Conservation (phyloP, 2,888 invertebrate genomes). For the Scaptomyza reducta region DNA sequence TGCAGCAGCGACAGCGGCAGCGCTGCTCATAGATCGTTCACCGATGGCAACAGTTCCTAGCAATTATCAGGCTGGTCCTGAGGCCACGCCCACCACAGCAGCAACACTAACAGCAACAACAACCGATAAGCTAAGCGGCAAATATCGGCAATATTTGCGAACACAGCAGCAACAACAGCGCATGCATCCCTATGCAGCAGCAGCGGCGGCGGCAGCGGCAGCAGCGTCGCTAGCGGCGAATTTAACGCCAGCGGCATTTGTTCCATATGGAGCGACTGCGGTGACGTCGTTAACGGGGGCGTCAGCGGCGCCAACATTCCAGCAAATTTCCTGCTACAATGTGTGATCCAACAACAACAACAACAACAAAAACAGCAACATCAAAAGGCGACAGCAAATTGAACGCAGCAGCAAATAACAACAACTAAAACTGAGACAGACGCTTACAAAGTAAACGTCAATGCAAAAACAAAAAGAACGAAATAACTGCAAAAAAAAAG, state of each 20-base stretch:
- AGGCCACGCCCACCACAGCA: conserved; percentile 79
- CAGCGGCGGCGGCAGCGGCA: conserved; percentile 67
- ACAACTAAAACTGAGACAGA: conserved; percentile 65
- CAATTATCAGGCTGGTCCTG: conserved; percentile 85
- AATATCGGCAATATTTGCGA: conserved; percentile 86
- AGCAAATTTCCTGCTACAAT: conserved; percentile 87
- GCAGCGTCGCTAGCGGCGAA: conserved; percentile 82
- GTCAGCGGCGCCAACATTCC: conserved; percentile 83
- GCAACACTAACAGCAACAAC: conserved; percentile 54
- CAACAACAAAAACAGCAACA: conserved; percentile 10
- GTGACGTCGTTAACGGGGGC: conserved; percentile 66
- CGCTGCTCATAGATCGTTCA: conserved; percentile 82
- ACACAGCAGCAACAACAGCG: conserved; percentile 85
- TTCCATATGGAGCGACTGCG: conserved; percentile 77
- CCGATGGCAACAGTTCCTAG: conserved; percentile 85
- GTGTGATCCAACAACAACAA: conserved; percentile 85
- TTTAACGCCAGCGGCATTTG: conserved; percentile 84
- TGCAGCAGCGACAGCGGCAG: conserved; percentile 67
- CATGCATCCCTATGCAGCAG: conserved; percentile 86
- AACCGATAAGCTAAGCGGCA: conserved; percentile 84
- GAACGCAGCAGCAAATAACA: conserved; percentile 35
- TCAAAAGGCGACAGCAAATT: conserved; percentile 10
- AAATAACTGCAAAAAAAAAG: conserved; percentile 51
- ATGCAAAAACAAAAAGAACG: conserved; percentile 32
- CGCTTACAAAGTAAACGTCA: conserved; percentile 77